Conservation (phyloP, 2,113 vertebrate genomes). For the Plotosus lineatus region DNA sequence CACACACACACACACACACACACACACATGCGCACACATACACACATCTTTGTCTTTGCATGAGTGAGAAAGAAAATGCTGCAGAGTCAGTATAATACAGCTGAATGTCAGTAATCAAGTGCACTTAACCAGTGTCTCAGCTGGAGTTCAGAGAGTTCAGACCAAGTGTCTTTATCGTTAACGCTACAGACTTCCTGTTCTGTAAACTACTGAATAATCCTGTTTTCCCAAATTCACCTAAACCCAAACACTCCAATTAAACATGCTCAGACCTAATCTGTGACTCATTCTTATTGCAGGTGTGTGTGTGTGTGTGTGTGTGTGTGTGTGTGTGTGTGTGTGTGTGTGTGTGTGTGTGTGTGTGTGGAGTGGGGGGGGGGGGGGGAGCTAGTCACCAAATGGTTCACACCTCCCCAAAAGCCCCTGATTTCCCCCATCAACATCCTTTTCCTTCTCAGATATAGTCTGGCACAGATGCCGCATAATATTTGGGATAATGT, state of each 20-base stretch:
- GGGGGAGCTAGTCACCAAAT: constrained; percentile 12
- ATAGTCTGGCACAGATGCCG: constrained; percentile 15
- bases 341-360: too few species aligned
- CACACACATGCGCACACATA: too few species aligned
- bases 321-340: too few species aligned
- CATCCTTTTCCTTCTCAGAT: constrained; percentile 40
- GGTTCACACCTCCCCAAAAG: constrained; percentile 41
- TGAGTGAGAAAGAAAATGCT: constrained; percentile 3
- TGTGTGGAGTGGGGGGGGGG: background rate
- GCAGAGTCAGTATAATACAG: constrained; percentile 16
- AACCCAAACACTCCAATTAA: constrained; percentile 46
- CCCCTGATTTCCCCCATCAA: constrained; percentile 19
- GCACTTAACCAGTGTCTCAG: constrained; percentile 10
- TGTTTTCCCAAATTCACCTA: constrained; percentile 39
- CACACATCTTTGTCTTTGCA: background rate
- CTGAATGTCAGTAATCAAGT: constrained; percentile 21
- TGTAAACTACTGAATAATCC: constrained; percentile 40
- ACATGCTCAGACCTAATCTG: constrained; percentile 33
- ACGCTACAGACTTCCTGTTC: constrained; percentile 29
- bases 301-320: too few species aligned
- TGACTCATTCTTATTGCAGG: constrained; percentile 38
- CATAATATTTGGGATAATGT: constrained; percentile 18
- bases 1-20: too few species aligned
- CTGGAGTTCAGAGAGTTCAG: constrained; percentile 10
- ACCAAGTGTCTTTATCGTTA: constrained; percentile 2